Evolutionary conservation across 2,888 invertebrate species (phyloP).

Genomic region (Dicyrtoma fusca): DNA sequence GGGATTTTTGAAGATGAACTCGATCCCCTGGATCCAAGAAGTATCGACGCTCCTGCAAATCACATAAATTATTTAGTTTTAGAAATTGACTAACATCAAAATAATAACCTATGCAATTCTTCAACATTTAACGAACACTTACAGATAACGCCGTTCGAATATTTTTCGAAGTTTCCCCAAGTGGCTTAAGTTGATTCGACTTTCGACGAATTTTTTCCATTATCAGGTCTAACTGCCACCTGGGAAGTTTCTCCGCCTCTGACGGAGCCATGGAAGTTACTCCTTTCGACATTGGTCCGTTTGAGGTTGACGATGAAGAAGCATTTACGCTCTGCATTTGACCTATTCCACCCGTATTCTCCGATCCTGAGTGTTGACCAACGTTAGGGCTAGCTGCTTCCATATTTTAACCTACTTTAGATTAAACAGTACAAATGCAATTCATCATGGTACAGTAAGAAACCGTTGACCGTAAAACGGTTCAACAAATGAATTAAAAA

Average conservation of each 20-base stretch:
- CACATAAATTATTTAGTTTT: slow-evolving; percentile 38
- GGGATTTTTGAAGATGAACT: slow-evolving; percentile 82
- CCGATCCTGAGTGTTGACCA: not conserved
- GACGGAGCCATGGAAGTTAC: not conserved
- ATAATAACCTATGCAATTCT: too few species aligned
- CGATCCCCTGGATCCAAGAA: slow-evolving; percentile 83
- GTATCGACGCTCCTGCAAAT: slow-evolving; percentile 80
- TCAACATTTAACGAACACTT: slow-evolving; percentile 57
- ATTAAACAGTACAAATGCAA: too few species aligned
- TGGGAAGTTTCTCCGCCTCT: slow-evolving; percentile 38
- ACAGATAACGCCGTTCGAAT: slow-evolving; percentile 84
- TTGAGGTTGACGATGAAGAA: not conserved
- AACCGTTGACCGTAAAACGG: too few species aligned
- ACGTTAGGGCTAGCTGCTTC: slow-evolving; percentile 12
- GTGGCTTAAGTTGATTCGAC: slow-evolving; percentile 76
- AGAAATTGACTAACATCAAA: slow-evolving; percentile 15
- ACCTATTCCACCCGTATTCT: not conserved
- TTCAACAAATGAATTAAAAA: too few species aligned
- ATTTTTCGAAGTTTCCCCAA: slow-evolving; percentile 84
- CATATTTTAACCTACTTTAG: too few species aligned
- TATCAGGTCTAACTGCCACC: slow-evolving; percentile 65
- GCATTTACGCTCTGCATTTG: not conserved
- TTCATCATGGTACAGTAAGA: too few species aligned
- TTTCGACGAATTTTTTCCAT: slow-evolving; percentile 91
- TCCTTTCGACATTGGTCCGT: not conserved